A percentile compares a stretch with the other conserved stretches of the same genome.
Evolutionary conservation across 2,113 vertebrate species (phyloP).

Genomic region (Opisthocomus hoazin): DNA sequence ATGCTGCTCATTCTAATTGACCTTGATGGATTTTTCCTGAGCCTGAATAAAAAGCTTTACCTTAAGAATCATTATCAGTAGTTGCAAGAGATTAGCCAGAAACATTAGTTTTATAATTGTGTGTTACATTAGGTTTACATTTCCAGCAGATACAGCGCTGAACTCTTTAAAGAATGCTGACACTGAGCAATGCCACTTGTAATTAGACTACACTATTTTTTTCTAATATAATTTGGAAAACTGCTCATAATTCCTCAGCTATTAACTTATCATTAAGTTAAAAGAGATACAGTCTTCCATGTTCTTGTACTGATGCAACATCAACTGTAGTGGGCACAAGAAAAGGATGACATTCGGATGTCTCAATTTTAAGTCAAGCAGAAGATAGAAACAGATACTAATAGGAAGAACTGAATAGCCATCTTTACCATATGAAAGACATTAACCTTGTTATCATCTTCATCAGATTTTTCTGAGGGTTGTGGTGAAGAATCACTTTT

Average conservation of each 20-base stretch:
- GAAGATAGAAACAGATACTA: neutral
- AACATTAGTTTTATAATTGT: neutral
- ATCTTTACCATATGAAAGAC: neutral
- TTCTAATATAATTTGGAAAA: neutral
- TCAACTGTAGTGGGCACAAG: neutral
- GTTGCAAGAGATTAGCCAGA: neutral
- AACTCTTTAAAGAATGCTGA: neutral
- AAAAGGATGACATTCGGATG: neutral
- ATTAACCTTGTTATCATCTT: conserved; percentile 76
- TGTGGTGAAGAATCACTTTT: conserved; percentile 90
- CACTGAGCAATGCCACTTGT: neutral
- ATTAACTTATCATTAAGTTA: neutral
- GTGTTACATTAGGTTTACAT: neutral
- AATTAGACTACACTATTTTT: neutral
- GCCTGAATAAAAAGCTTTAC: neutral
- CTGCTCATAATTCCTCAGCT: neutral
- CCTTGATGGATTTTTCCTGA: neutral
- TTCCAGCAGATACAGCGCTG: neutral
- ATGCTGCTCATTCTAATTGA: neutral
- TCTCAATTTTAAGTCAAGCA: neutral
- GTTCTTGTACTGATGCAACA: neutral
- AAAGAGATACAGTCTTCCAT: neutral
- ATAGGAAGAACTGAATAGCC: neutral
- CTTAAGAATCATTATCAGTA: neutral
- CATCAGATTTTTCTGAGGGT: conserved; percentile 90